Evolutionary conservation across 2,797 vertebrate genomes (phyloP), one percentile per base, ranked within the genome.

Genomic region (Glyptemys insculpta): DNA sequence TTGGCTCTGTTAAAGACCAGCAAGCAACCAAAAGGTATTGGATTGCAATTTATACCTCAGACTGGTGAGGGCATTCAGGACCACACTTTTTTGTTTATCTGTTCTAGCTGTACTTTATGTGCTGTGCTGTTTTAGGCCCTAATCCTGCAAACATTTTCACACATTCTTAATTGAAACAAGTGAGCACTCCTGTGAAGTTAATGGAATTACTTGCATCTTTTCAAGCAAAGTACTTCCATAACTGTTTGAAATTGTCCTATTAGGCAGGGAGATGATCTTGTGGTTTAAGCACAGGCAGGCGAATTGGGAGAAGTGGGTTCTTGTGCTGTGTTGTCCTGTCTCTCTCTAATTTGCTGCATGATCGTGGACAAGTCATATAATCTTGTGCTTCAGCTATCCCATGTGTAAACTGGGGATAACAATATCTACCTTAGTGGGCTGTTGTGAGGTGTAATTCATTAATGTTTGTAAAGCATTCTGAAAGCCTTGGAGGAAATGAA

Each of bases 221-320:
- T 81, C 37, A 62, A 9, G 79, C 57, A 81, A 4, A 0, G 5
- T 50, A 47, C 68, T 21, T 76, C 41, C 8, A 27, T 47, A 76
- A 44, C 12, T 44, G 21, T 80, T 89, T 88, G 21, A 65, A 79
- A 56, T 79, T 47, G 56, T 41, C 31, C 79, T 19, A 52, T 9
- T 25, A 57, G 47, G 25, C 59, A 34, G 82, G 79, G 31, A 34
- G 16, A 68, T 68, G 34, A 21, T 68, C 34, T 68, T 4, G 18
- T 68, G 16, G 34, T 68, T 68, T 68, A 68, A 68, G 59, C 31
- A 8, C 6, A 68, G 74, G 80, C 50, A 84, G 37, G 37, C 2
- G 8, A 0, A 0, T 9, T 5, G 49, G 1, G 0, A 41, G 8
- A n/a, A 6, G 0, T 0, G n/a, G n/a, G 25, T 11, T 53, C 62